Base-by-base conservation (phyloP, 2,113 vertebrate species). In the Alethe castanea region DNA sequence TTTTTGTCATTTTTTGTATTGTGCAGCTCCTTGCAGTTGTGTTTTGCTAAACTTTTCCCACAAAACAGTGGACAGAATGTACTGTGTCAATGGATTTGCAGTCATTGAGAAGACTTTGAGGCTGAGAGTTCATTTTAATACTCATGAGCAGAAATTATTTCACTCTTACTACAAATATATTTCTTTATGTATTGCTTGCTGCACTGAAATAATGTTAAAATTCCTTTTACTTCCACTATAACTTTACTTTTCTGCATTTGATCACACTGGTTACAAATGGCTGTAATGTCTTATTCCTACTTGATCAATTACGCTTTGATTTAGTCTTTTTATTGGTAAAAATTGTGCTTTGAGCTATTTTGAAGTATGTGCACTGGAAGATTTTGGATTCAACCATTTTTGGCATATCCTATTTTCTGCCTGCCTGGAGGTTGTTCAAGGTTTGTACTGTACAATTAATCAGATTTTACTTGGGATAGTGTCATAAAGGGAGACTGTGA, bases 371-470 rank as follows among this genome's bases (percentile, higher is more conserved):
- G 57, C 70, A 48, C 28, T 56, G 62, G 66, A 80, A 73, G 23
- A 67, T 66, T 94, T 73, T 81, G 8, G n/a, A 54, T 92, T 88
- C 33, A 65, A 65, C 31, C 8, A n/a, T 11, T 92, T 96, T 88
- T 87, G 66, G 70, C 53, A 45, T 88, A 77, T 65, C 10, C 53
- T 76, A 29, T 93, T 94, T 94, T 90, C 45, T 90, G n/a, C 81
- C 84, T 72, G 33, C 61, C 82, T 83, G 57, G 81, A 90, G 71
- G 48, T 28, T 44, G 6, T 93, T 90, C 74, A 88, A 77, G 53
- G 66, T 36, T 93, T 90, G 91, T 87, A 65, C 62, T 86, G 71
- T 76, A 66, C 62, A 90, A 65, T 90, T 92, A 71, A 81, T 79
- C n/a, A 72, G 48, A 56, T 90, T 91, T 94, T 48, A 87, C 85